These are phyloP conservation scores for Mesembrinibis cayennensis DNA, from an alignment of 2,113 vertebrate species.

Conservation along the genomic window DNA sequence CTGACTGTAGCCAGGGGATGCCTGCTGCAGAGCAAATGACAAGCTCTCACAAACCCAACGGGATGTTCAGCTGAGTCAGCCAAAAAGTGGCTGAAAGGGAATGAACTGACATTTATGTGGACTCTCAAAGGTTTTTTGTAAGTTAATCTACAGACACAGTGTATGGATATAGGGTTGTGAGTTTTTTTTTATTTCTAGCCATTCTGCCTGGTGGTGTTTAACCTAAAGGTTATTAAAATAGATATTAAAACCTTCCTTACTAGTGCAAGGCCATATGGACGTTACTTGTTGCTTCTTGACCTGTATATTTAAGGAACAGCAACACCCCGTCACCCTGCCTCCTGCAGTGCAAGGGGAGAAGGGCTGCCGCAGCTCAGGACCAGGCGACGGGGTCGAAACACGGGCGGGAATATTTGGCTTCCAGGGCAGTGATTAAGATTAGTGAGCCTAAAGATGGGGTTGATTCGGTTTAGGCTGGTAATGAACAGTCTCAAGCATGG, in stretches of 20 bases:
- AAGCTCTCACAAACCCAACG: background rate
- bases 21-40: background rate
- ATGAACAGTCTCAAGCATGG: background rate
- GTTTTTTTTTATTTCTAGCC: background rate
- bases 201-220: background rate
- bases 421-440: background rate
- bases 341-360: background rate
- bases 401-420: background rate
- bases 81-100: background rate
- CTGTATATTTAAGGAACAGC: background rate
- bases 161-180: background rate
- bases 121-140: background rate
- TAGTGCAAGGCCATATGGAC: background rate
- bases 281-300: background rate
- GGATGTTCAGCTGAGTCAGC: background rate
- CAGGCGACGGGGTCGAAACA: background rate
- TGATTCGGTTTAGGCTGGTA: background rate
- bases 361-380: rapidly evolving
- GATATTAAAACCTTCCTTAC: background rate
- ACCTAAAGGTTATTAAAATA: background rate
- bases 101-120: background rate
- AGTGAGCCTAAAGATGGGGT: background rate
- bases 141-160: background rate
- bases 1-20: background rate
- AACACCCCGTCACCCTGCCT: background rate